Evolutionary conservation across 1,140 invertebrate species (phyloP).

Genomic region (Dendroctonus valens): DNA sequence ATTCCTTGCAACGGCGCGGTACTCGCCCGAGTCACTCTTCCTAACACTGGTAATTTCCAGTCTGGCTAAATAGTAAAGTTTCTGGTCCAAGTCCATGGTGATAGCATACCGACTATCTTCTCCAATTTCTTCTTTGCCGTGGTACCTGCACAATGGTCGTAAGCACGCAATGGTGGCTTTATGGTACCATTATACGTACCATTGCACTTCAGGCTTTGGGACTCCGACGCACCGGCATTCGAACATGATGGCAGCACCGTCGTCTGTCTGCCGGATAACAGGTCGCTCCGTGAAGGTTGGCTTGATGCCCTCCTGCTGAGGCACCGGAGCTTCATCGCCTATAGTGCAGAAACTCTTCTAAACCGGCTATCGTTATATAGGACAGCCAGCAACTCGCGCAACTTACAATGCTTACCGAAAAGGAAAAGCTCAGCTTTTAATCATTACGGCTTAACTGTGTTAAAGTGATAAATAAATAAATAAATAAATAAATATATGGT

Average conservation of each 20-base stretch:
- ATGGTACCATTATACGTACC: conserved; percentile 64
- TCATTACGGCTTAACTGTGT: conserved; percentile 44
- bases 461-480: conserved; percentile 38
- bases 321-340: conserved; percentile 90
- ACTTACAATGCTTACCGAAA: conserved; percentile 47
- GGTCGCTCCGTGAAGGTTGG: conserved; percentile 96
- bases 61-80: conserved; percentile 82
- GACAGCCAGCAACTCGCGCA: conserved; percentile 49
- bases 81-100: conserved; percentile 79
- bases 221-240: conserved; percentile 94
- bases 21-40: conserved; percentile 86
- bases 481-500: conserved; percentile 34
- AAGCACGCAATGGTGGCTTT: conserved; percentile 7
- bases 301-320: conserved; percentile 88
- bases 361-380: conserved; percentile 47
- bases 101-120: conserved; percentile 72
- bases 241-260: conserved; percentile 89
- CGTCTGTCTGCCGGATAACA: conserved; percentile 90
- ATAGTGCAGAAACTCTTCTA: conserved; percentile 50
- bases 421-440: conserved; percentile 52
- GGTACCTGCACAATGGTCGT: conserved; percentile 64
- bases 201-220: conserved; percentile 86
- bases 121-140: conserved; percentile 75
- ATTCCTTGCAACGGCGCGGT: conserved; percentile 90
- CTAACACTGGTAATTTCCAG: conserved; percentile 82